Base-by-base conservation (phyloP, 2,888 invertebrate genomes). In the Athalia circularis region DNA sequence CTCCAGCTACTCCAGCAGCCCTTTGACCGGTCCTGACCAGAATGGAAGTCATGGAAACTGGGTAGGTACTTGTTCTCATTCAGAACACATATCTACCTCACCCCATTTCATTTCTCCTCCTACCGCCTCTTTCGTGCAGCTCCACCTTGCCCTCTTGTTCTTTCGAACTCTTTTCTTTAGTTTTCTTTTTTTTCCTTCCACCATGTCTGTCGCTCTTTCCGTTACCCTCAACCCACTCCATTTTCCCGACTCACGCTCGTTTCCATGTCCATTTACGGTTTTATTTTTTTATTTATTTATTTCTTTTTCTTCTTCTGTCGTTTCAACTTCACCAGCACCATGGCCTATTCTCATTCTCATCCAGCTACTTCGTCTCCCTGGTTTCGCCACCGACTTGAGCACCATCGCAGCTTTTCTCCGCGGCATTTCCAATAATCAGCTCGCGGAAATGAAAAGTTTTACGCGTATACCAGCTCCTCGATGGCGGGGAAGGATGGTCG, bases 361-460 rank as follows among this genome's bases (percentile, higher is more conserved):
- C 52, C 52, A 68, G 7, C 43, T 4, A 13, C 47, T 47, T 9
- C 52, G 13, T 48, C 13, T 11, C 15, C 9, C 15, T 15, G 3
- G 11, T 43, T 50, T 43, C 54, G 11, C 7, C 70, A 29, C 29
- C 29, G 54, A 5, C 54, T 5, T 43, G 54, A 8, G 8, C 43
- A 43, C 57, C 54, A 43, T 70, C 72, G 59, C 59, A 59, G 59
- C 15, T 47, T 54, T 72, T 59, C 47, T 7, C 57, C 72, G 62
- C 62, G 8, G 59, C 59, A 59, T 72, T 72, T 72, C 72, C 72
- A 72, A 72, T 72, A 72, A 72, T 72, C 72, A 72, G 72, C 72
- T 72, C 72, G 29, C 29, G 72, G 72, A 72, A 72, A 72, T 72
- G 72, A 72, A 72, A 72, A 72, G 72, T 72, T 72, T 72, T 72